Percentiles rank a stretch among this genome's conserved stretches.
phyloP scores from a whole-genome alignment of 2,888 invertebrate genomes.

The Helobdella robusta region DNA sequence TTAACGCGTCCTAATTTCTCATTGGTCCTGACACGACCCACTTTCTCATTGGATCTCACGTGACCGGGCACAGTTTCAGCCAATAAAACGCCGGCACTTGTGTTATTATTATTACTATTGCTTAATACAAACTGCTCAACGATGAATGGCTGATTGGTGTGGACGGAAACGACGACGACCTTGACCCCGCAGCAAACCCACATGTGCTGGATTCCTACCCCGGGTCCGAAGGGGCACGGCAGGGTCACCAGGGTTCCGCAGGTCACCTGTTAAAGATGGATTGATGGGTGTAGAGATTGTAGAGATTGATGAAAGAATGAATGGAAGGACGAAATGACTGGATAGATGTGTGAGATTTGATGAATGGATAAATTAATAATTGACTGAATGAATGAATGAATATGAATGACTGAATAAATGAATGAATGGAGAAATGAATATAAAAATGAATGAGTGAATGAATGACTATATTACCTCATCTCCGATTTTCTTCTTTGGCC shows the following conservation, averaged over 20 bases:
- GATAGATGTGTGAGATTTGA: background rate
- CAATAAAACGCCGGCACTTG: constrained; percentile 36
- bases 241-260: constrained; percentile 44
- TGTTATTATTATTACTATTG: too few relatives aligned
- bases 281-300: background rate
- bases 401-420: background rate
- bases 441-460: background rate
- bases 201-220: constrained; percentile 63
- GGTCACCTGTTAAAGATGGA: constrained; percentile 38
- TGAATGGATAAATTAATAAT: background rate
- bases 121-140: constrained; percentile 46
- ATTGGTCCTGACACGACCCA: too few relatives aligned
- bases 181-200: constrained; percentile 71
- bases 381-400: background rate
- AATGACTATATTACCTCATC: constrained; percentile 9
- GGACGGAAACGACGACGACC: constrained; percentile 56
- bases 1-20: too few relatives aligned
- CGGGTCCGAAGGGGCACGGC: constrained; percentile 52
- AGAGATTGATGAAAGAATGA: background rate
- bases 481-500: constrained; percentile 23
- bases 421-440: background rate
- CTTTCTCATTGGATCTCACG: too few relatives aligned
- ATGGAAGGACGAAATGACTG: background rate
- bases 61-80: too few relatives aligned
- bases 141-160: constrained; percentile 42